Base-by-base conservation (phyloP, 2,113 vertebrate genomes). In the Embiotoca jacksoni region DNA sequence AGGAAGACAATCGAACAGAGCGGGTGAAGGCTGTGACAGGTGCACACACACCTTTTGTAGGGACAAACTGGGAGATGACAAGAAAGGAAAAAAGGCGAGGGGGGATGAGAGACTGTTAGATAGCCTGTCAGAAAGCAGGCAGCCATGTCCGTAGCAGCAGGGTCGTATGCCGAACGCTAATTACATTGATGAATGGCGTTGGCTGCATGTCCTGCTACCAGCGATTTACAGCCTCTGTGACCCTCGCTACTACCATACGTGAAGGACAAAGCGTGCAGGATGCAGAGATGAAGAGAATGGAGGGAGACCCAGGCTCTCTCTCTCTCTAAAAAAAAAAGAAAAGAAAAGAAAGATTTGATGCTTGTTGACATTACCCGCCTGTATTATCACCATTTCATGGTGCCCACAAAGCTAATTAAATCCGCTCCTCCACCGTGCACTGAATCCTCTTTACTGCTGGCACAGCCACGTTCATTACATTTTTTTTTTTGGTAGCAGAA, bases 181-280 rank as follows among this genome's bases (percentile, higher is more conserved):
- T 95, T 95, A 95, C 91, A 89, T 66, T 94, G 94, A 95, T 91
- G 79, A 94, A 95, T 94, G 89, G 58, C 66, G 36, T 79, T 84
- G 90, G 84, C 87, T 85, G 61, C 3, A 15, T 37, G 72, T 90
- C 78, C 70, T 15, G 32, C 87, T 85, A 85, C 68, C 49, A 41
- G 72, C 81, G 83, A 93, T 95, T 94, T 94, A 93, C 82, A 61
- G 84, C 86, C 68, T 70, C 11, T 3, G 74, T 92, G 88, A 94
- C 90, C 90, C 80, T n/a, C 88, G 85, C 81, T 44, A 83, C 83
- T 86, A 58, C 60, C 69, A 62, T 70, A 82, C 78, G 80, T 89
- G 91, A 87, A 90, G 86, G 90, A 89, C 92, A 88, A 86, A 90
- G 47, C 67, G 55, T 35, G 67, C 61, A 60, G 80, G 54, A 39